Evolutionary conservation across 2,113 vertebrate genomes (phyloP).

Genomic region (Sula dactylatra): DNA sequence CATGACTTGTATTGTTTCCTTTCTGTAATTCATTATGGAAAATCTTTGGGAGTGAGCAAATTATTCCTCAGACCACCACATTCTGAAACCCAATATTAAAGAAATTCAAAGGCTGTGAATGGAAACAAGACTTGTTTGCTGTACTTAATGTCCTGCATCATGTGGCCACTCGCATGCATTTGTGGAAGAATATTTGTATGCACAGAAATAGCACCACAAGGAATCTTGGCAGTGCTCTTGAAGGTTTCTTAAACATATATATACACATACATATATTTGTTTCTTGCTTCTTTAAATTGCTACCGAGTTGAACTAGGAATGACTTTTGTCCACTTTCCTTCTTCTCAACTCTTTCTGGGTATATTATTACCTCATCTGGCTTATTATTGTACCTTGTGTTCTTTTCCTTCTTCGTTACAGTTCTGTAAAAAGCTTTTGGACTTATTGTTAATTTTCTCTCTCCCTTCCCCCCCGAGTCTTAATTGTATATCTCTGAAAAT

Average conservation of each 20-base stretch:
- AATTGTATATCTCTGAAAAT: constrained; percentile 75
- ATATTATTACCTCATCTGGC: constrained; percentile 56
- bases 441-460: constrained; percentile 67
- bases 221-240: constrained; percentile 7
- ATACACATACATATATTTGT: background rate
- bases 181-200: background rate
- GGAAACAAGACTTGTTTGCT: constrained; percentile 68
- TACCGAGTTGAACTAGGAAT: background rate
- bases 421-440: constrained; percentile 71
- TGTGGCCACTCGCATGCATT: background rate
- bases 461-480: background rate
- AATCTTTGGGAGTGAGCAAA: constrained; percentile 50
- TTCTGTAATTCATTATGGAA: constrained; percentile 52
- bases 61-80: constrained; percentile 43
- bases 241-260: background rate
- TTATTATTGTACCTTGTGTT: constrained; percentile 60
- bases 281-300: background rate
- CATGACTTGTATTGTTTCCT: constrained; percentile 30
- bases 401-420: constrained; percentile 49
- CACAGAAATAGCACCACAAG: constrained; percentile 7
- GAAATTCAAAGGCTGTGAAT: constrained; percentile 62
- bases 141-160: background rate
- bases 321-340: constrained; percentile 16
- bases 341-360: constrained; percentile 39
- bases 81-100: constrained; percentile 64